Base-by-base conservation (phyloP, 1,140 invertebrate species). In the Mycetomoellerius zeteki region DNA sequence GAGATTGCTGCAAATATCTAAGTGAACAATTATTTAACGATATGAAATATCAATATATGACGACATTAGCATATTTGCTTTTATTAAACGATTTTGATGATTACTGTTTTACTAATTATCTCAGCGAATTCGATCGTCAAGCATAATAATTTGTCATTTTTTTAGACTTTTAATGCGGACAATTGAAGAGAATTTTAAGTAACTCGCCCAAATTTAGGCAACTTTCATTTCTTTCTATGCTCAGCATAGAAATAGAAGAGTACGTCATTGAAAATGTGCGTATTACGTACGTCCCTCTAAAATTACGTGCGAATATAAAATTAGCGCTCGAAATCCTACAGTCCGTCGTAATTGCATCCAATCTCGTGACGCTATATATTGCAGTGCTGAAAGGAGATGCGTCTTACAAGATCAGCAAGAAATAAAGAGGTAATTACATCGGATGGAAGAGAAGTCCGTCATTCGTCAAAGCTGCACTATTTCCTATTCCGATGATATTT, bases 271-370 rank as follows among this genome's bases (percentile, higher is more conserved):
- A 50, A 84, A 71, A 56, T 52, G 14, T 27, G 14, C 21, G 80
- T 21, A 60, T 75, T 65, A 33, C 27, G 14, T 65, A 37, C 30
- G 47, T 52, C 43, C n/a, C 52, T 84, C 80, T 84, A 75, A 75
- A 60, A 75, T 84, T 84, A 60, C 80, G 80, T 47, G 27, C 27
- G 24, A 84, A 75, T 62, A 75, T 56, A 75, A 73, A 84, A 84
- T 84, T 75, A 84, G 80, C 54, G 7, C 69, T 84, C 37, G 24
- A 24, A 84, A 84, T 73, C 67, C 52, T 16, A 3, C 33, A 52
- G 21, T 24, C 19, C 30, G 30, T 37, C 21, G 80, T 82, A 73
- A 82, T 82, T 72, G 78, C 67, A 58, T 82, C 67, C 33, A 82
- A 71, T 71, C 30, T 81, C n/a, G 21, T 14, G 47, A 82, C 10